Percentiles rank a stretch among this genome's conserved stretches.
phyloP scores from a whole-genome alignment of 1,140 invertebrate genomes.

The Berghia stephanieae region DNA sequence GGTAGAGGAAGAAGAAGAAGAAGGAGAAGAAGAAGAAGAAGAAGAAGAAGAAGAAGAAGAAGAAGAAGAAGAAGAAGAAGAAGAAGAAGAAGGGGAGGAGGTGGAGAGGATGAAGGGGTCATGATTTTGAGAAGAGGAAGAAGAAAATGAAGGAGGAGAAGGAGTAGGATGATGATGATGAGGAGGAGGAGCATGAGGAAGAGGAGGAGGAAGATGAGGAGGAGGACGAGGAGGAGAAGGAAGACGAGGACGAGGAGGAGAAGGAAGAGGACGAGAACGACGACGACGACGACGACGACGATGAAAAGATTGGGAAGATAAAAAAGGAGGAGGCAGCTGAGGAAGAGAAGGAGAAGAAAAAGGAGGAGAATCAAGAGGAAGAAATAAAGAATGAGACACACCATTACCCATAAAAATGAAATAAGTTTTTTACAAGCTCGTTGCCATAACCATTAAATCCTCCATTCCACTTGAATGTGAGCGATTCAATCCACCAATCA shows the following conservation, averaged over 20 bases:
- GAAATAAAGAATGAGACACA: too few relatives aligned
- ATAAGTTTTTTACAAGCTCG: too few relatives aligned
- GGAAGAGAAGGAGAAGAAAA: background rate
- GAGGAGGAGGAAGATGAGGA: background rate
- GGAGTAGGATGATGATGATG: background rate
- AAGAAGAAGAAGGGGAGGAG: background rate
- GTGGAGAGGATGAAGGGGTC: background rate
- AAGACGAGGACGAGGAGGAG: too few relatives aligned
- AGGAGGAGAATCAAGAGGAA: background rate
- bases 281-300: background rate
- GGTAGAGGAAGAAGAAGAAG: background rate
- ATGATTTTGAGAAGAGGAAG: background rate
- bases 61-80: slow-evolving; percentile 5
- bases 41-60: background rate
- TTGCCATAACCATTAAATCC: too few relatives aligned
- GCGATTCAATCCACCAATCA: too few relatives aligned
- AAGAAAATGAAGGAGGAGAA: too few relatives aligned
- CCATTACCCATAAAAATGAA: too few relatives aligned
- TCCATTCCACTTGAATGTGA: too few relatives aligned
- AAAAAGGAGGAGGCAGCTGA: slow-evolving; percentile 8
- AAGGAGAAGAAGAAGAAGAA: background rate
- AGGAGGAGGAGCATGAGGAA: background rate
- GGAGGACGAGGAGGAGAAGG: background rate
- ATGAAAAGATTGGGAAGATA: background rate
- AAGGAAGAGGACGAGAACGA: background rate